phyloP scores from a whole-genome alignment of 2,888 invertebrate genomes.

The Dasypolia templi region DNA sequence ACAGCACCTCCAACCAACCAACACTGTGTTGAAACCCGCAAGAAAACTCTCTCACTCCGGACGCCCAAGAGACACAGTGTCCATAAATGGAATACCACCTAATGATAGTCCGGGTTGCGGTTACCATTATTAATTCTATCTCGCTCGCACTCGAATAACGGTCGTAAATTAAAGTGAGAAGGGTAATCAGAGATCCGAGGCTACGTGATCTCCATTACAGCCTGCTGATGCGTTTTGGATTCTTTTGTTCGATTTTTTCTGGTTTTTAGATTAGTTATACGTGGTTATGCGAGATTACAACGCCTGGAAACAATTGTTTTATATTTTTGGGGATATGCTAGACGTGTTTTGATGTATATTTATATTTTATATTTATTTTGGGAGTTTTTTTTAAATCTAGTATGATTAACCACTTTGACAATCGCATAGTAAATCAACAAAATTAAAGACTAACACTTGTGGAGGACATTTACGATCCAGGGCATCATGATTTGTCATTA shows the following conservation, averaged over 20 bases:
- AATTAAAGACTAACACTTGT: background rate
- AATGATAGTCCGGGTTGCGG: conserved; percentile 87
- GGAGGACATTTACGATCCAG: background rate
- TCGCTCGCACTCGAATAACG: conserved; percentile 79
- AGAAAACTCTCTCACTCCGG: conserved; percentile 43
- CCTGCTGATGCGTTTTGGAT: conserved; percentile 84
- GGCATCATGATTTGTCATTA: too few species aligned
- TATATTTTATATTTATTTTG: too few species aligned
- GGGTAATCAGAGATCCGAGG: conserved; percentile 81
- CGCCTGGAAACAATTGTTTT: conserved; percentile 66
- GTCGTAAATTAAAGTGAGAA: conserved; percentile 84
- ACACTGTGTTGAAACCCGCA: conserved; percentile 53
- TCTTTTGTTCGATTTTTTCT: conserved; percentile 83
- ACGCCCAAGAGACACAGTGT: conserved; percentile 67
- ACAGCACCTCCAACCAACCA: conserved; percentile 35
- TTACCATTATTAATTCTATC: conserved; percentile 87
- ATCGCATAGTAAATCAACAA: background rate
- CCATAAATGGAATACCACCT: conserved; percentile 82
- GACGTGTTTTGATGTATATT: conserved; percentile 47
- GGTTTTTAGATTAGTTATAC: conserved; percentile 82
- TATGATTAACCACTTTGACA: background rate
- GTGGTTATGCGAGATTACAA: conserved; percentile 79
- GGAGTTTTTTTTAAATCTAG: background rate
- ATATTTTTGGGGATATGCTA: conserved; percentile 61
- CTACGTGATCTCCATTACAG: conserved; percentile 90